Base-by-base conservation (phyloP, 2,888 invertebrate genomes). In the Mycalesis mineus region DNA sequence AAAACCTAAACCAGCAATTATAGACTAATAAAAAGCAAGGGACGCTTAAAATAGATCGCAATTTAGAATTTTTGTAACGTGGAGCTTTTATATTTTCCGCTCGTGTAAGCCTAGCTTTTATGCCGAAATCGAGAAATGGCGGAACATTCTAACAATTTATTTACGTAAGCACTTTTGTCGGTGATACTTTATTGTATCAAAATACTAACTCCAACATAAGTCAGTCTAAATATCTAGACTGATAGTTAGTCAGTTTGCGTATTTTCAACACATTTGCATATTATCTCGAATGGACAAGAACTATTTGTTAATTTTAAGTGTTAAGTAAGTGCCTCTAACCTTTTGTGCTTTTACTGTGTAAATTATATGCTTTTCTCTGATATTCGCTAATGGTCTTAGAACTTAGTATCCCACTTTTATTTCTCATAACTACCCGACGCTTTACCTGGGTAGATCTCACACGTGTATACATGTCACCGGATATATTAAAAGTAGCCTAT, bases 251-350 rank as follows among this genome's bases (percentile, higher is more conserved):
- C 14, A 40, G 47, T 47, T 57, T 52, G 47, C 52, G 52, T 57
- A 52, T 57, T 57, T 57, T 57, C 57, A 52, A 45, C 31, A 37
- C 39, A 57, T 57, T 57, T 52, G 52, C 57, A 57, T 57, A 52
- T 57, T 57, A 52, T 57, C 57, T 57, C 40, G 31, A 51, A 47
- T 17, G 22, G 41, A 28, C 36, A 57, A 33, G 14, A 52, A 40
- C 40, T 31, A 52, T 57, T 57, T 52, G 57, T 52, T 40, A 44
- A 31, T 39, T 48, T 47, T 33, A 45, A 55, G 17, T 29, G 55
- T 49, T 36, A 44, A 36, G 42, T 49, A 49, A 55, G 31, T 15
- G 49, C 37, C 13, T n/a, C 14, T 40, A 47, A 55, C 31, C 44
- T 40, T 40, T 40, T 14, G 29, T 36, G 36, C 22, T 44, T 53